Evolutionary conservation across 2,113 vertebrate species (phyloP).

Genomic region (Sinosuthora webbiana): DNA sequence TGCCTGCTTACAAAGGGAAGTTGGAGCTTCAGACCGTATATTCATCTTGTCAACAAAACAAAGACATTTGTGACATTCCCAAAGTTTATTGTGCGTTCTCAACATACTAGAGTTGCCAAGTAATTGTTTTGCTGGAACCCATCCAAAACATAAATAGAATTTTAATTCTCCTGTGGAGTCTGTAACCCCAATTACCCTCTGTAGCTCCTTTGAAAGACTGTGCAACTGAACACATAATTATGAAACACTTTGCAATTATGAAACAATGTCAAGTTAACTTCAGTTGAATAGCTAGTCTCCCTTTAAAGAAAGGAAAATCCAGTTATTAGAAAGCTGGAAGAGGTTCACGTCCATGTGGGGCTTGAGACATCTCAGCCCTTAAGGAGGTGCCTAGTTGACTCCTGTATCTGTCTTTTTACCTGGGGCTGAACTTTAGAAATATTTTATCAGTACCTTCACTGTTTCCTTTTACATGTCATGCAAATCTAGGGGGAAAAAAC

Average conservation of each 20-base stretch:
- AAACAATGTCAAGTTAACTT: constrained; percentile 40
- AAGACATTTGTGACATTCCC: constrained; percentile 12
- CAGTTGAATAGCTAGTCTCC: neutral
- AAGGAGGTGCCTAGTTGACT: neutral
- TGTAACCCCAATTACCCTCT: constrained; percentile 52
- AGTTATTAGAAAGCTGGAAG: neutral
- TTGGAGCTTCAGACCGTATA: neutral
- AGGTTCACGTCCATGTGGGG: neutral
- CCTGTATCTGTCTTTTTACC: neutral
- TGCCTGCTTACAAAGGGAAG: neutral
- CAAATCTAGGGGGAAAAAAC: neutral
- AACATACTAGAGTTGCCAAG: neutral
- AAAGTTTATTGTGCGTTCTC: neutral
- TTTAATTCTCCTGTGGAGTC: constrained; percentile 44
- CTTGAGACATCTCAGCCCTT: neutral
- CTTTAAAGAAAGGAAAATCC: neutral
- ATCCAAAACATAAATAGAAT: constrained; percentile 30
- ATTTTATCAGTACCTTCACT: neutral
- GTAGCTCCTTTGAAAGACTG: neutral
- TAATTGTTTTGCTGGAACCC: constrained; percentile 2
- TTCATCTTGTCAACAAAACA: neutral
- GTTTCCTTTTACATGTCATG: neutral
- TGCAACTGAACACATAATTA: constrained; percentile 39
- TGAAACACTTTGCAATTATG: neutral
- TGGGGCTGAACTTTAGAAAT: neutral